A percentile compares a stretch with the other conserved stretches of the same genome.
Evolutionary conservation across 2,888 invertebrate species (phyloP).

Genomic region (Electrophaes corylata): DNA sequence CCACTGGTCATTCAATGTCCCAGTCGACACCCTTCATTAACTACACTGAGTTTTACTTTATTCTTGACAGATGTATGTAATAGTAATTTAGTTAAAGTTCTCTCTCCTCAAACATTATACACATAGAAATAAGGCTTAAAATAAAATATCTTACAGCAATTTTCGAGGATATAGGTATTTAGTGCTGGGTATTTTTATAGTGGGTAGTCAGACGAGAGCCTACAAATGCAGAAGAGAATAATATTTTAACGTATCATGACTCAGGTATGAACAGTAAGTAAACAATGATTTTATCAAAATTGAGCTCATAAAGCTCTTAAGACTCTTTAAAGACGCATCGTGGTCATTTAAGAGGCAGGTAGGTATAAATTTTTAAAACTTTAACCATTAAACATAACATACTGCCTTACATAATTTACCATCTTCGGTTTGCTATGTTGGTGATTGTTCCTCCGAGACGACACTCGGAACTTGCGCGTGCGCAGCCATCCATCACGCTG

Average conservation of each 20-base stretch:
- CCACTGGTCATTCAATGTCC: constrained; percentile 4
- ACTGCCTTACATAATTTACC: too few relatives aligned
- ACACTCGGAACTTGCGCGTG: constrained; percentile 32
- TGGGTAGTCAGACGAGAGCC: constrained; percentile 9
- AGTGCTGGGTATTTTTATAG: background rate
- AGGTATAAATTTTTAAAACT: too few relatives aligned
- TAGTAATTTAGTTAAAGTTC: too few relatives aligned
- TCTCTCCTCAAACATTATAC: background rate
- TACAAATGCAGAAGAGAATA: background rate
- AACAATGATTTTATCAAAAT: too few relatives aligned
- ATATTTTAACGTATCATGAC: background rate
- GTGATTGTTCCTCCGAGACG: constrained; percentile 16
- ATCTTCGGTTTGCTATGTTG: background rate
- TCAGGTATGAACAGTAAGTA: background rate
- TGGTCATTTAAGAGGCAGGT: too few relatives aligned
- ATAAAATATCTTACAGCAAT: background rate
- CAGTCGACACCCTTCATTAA: background rate
- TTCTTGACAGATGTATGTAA: too few relatives aligned
- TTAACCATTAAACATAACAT: too few relatives aligned
- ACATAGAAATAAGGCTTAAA: background rate
- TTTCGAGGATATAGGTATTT: background rate
- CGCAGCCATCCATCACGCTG: constrained; percentile 69
- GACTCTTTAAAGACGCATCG: too few relatives aligned
- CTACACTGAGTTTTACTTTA: background rate
- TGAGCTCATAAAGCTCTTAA: too few relatives aligned